Conservation (phyloP, 2,113 vertebrate genomes). For the Galbula dea region DNA sequence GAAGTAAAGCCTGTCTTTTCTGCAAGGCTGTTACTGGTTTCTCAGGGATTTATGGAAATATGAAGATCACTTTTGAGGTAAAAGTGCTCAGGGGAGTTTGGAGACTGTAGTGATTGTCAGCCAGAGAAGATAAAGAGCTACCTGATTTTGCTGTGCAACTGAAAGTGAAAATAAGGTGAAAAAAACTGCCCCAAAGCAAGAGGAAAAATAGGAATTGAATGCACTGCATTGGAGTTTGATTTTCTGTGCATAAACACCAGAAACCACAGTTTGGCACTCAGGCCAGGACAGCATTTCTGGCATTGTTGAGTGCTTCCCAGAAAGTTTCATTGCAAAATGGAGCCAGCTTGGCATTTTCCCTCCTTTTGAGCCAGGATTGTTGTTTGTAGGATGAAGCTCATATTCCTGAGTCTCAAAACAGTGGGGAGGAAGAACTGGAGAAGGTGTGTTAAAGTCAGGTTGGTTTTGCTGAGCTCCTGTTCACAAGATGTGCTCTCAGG, state of each 20-base stretch:
- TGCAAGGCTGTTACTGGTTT: not conserved
- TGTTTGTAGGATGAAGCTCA: not conserved
- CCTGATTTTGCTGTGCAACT: not conserved
- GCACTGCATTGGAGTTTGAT: not conserved
- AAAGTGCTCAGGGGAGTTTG: not conserved
- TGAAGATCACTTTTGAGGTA: not conserved
- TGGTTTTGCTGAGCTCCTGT: not conserved
- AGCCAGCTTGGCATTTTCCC: not conserved
- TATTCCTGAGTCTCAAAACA: not conserved
- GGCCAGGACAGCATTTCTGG: not conserved
- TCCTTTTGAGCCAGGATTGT: not conserved
- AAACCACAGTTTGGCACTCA: not conserved
- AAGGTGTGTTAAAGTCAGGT: not conserved
- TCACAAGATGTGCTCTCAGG: not conserved
- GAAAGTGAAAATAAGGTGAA: not conserved
- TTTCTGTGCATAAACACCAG: not conserved
- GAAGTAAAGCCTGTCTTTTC: not conserved
- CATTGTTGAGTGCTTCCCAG: not conserved
- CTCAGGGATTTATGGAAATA: not conserved
- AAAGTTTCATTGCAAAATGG: not conserved
- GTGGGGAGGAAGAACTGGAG: not conserved
- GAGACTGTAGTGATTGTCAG: not conserved
- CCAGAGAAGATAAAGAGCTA: not conserved
- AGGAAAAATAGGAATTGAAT: not conserved
- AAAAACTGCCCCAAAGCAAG: not conserved